Base-by-base conservation (phyloP, 2,113 vertebrate species). In the Ceyx cyanopectus region DNA sequence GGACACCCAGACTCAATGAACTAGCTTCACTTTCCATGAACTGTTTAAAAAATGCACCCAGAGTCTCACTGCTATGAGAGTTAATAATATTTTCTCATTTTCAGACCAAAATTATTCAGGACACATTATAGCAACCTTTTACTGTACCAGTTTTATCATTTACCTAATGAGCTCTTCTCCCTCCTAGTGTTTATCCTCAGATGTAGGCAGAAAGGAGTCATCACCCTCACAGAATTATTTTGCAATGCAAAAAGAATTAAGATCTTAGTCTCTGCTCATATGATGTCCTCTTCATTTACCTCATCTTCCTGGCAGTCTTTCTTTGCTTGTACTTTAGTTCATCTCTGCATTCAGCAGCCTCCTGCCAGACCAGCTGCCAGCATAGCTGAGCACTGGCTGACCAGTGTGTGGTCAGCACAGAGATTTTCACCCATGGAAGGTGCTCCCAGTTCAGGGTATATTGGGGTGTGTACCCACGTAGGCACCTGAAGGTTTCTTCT, bases 141-240 rank as follows among this genome's bases (percentile, higher is more conserved):
- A 54, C 62, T 54, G 10, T 34, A 41, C 53, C 30, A 26, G 17
- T 74, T 84, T 90, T 68, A 68, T 50, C 20, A 53, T 92, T 87
- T 87, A 65, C 79, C 63, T 90, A 73, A 85, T 77, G 58, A 91
- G 68, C 72, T 90, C 53, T 87, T 87, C 45, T 90, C n/a, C 34
- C 67, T 93, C 82, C 72, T 50, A 37, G 67, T 85, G 82, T 87
- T 94, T 91, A 34, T 54, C 75, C 41, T 91, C 63, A 91, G 62
- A 91, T 66, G 63, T 62, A 89, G 88, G 30, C n/a, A 94, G 76
- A 91, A 82, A 85, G 61, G 62, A 82, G 63, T 80, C 70, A 50
- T 57, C 58, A 53, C 26, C 22, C 54, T 93, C 32, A 45, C 46
- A 77, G 75, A 77, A 79, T n/a, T 69, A 73, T 73, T 87, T 80